Conservation (phyloP, 2,113 vertebrate genomes). For the Siniperca knerii region DNA sequence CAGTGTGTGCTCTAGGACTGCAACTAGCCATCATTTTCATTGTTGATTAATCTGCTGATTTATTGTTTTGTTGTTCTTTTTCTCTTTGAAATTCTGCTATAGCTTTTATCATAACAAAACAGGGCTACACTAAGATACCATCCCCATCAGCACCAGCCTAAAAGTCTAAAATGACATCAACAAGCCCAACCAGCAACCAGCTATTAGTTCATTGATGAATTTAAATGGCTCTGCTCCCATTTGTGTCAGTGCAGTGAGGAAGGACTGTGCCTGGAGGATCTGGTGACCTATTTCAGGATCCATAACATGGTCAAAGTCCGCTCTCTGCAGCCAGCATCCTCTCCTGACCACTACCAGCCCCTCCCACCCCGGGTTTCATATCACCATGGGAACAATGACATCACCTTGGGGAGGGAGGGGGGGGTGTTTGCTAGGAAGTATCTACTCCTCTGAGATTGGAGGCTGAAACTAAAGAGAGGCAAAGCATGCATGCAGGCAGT, state of each 20-base stretch:
- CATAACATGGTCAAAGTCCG: constrained; percentile 57
- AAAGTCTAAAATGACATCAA: constrained; percentile 13
- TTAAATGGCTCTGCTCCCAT: constrained; percentile 61
- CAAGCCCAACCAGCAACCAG: constrained; percentile 21
- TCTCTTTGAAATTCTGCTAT: neutral
- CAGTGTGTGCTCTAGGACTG: no score
- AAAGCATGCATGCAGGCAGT: neutral
- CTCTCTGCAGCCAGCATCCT: constrained; percentile 32
- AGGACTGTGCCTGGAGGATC: constrained; percentile 32
- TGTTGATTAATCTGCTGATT: no score
- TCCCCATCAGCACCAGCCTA: constrained; percentile 6
- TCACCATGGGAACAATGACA: constrained; percentile 73
- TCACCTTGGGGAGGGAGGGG: constrained; percentile 49
- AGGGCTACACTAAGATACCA: neutral
- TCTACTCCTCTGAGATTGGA: constrained; percentile 23
- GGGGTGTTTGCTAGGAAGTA: constrained; percentile 40
- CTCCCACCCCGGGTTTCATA: neutral
- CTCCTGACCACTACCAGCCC: constrained; percentile 11
- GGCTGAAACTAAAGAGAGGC: constrained; percentile 11
- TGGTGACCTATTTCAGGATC: constrained; percentile 71
- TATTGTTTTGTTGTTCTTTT: no score
- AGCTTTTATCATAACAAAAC: neutral
- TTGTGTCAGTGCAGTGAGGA: constrained; percentile 37
- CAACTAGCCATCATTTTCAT: no score
- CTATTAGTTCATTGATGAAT: constrained; percentile 63